Evolutionary conservation across 1,140 invertebrate genomes (phyloP), one percentile per base, ranked within the genome.

Genomic region (Cepaea nemoralis): DNA sequence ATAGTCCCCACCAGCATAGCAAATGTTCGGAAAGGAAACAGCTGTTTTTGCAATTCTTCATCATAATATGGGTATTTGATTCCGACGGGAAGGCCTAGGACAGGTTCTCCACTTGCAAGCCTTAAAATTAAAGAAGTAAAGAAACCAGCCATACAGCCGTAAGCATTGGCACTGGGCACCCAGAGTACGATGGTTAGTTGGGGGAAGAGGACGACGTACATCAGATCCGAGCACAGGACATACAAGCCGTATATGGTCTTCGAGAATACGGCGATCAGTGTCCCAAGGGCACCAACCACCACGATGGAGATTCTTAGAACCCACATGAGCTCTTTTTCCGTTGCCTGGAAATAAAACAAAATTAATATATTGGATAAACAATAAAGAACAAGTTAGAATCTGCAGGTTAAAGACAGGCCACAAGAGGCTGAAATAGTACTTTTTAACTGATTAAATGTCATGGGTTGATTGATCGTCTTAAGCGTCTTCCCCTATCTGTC

Each of bases 11-110:
- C 42, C 16, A 87, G 33, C 85, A 89, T 87, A n/a, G 81, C 40
- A 50, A 89, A 86, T n/a, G 86, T 87, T 19, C 86, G 78, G 79
- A 88, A 88, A 12, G 88, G 88, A 69, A 89, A 89, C 0, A 85
- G 39, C 75, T 89, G 88, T 22, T 42, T 66, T 24, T 81, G 77
- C 16, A 92, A 93, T 48, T 93, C 94, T 14, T 93, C 93, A 85
- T 96, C 94, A 92, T 94, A 98, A 22, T 95, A 96, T 0, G 97
- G 97, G 91, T 95, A 98, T 85, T 95, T 94, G 63, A 98, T 95
- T 16, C 96, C 87, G 0, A 97, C 93, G 0, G 95, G 94, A 33
- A 99, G 91, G 1, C 94, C 94, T 81, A 99, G 92, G 83, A 97
- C 91, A 24, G 95, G 94, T 90, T 99, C 97, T 0, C 97, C 97